Evolutionary conservation across 2,797 vertebrate species (phyloP).

Genomic region (Aplochiton taeniatus): DNA sequence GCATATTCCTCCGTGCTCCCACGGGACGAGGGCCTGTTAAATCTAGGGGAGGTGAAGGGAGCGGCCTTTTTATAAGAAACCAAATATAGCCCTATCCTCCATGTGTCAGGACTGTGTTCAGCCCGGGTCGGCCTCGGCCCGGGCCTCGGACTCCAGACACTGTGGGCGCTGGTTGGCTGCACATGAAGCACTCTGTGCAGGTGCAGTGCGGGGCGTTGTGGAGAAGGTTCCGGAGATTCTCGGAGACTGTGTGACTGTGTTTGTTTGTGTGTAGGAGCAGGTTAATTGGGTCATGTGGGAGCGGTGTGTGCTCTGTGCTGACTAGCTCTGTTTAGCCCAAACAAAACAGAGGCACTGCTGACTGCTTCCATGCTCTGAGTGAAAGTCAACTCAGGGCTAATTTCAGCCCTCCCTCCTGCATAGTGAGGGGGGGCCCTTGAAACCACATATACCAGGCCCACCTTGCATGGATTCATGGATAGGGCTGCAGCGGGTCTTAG

Average conservation of each 20-base stretch:
- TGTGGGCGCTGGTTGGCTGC: background rate
- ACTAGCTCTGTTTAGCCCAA: constrained; percentile 49
- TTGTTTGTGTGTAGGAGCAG: constrained; percentile 37
- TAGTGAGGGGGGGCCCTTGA: too few species aligned
- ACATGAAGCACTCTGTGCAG: too few species aligned
- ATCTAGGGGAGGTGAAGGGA: constrained; percentile 73
- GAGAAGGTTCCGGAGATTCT: constrained; percentile 1
- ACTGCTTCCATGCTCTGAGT: constrained; percentile 54
- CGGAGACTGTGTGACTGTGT: background rate
- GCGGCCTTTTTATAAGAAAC: constrained; percentile 71
- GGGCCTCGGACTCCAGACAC: background rate
- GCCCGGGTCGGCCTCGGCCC: background rate
- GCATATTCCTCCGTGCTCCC: constrained; percentile 70
- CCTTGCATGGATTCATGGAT: too few species aligned
- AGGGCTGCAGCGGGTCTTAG: too few species aligned
- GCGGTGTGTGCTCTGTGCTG: constrained; percentile 51
- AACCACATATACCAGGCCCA: too few species aligned
- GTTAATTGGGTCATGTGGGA: constrained; percentile 59
- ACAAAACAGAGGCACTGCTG: constrained; percentile 43
- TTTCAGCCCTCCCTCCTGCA: too few species aligned
- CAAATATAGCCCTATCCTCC: constrained; percentile 76
- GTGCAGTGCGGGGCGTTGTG: constrained; percentile 20
- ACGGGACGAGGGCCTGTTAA: constrained; percentile 69
- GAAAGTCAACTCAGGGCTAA: constrained; percentile 27
- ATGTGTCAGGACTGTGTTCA: constrained; percentile 49